Evolutionary conservation across 1,140 invertebrate genomes (phyloP), one percentile per base, ranked within the genome.

Genomic region (Drosophila watanabei): DNA sequence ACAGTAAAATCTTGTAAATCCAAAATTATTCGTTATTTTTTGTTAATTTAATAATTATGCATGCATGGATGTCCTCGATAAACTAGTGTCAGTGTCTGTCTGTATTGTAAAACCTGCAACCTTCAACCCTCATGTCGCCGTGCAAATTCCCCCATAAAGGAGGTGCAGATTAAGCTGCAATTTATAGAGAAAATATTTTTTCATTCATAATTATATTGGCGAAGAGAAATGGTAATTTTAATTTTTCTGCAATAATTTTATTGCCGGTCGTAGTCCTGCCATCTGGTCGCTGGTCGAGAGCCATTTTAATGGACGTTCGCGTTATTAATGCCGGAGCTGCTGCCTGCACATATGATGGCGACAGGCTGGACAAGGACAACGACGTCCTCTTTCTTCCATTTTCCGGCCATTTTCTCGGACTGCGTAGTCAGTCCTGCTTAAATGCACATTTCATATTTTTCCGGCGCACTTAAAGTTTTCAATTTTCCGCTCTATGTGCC

Each of bases 231-330:
- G 77, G 77, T 78, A 79, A 79, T 79, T 78, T 80, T 85, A 80
- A 90, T 90, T 82, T 66, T 70, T 73, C 58, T 73, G 75, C 82
- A 73, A 82, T 89, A 84, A 84, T 89, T 89, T 79, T 79, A 79
- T 79, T 75, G 71, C 57, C 81, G 79, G 75, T 49, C 59, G 63
- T 73, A 66, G 14, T 24, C 33, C 33, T 41, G 64, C 33, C 63
- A 57, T 33, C 43, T 57, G 59, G 64, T 75, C 63, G 68, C 70
- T 54, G 82, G n/a, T n/a, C n/a, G n/a, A 72, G 77, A 69, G 64
- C 76, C 77, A 66, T 66, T 68, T 85, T 89, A 89, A 89, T 89
- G 84, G 77, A 80, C 73, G 68, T 64, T 51, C 56, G 58, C 64
- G 63, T 82, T 90, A 89, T 86, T 90, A 89, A 89, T 90, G 75